Conservation (phyloP, 2,888 invertebrate genomes). For the Hoplodrina blanda region DNA sequence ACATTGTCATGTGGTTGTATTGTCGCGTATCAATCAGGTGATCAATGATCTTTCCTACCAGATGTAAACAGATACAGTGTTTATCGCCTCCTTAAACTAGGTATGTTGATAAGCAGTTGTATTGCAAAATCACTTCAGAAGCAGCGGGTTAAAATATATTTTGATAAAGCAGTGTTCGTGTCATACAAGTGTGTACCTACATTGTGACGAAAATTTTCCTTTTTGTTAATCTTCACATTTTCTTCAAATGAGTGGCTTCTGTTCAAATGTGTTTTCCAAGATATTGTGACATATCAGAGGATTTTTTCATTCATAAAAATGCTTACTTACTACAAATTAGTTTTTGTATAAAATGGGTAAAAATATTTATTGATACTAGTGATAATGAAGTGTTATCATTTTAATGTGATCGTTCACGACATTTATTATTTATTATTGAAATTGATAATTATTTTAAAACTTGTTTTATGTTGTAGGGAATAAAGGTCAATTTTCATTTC, state of each 20-base stretch:
- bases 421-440: background rate
- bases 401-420: background rate
- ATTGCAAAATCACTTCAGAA: constrained; percentile 69
- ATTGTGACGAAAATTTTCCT: constrained; percentile 34
- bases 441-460: background rate
- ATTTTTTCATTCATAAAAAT: constrained; percentile 15
- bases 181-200: constrained; percentile 10
- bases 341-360: background rate
- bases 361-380: constrained; percentile 3
- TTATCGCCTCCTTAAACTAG: constrained; percentile 65
- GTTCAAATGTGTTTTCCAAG: constrained; percentile 13
- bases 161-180: constrained; percentile 30
- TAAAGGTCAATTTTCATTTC: background rate
- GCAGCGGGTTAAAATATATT: constrained; percentile 49
- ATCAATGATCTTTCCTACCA: constrained; percentile 69
- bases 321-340: background rate
- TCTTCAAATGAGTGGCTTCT: constrained; percentile 1
- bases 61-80: constrained; percentile 67
- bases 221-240: constrained; percentile 20
- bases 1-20: constrained; percentile 75
- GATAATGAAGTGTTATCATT: constrained; percentile 15
- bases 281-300: background rate
- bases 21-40: constrained; percentile 78
- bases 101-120: constrained; percentile 64
- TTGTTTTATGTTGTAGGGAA: background rate